Evolutionary conservation across 2,113 vertebrate species (phyloP), one percentile per base, ranked within the genome.

Genomic region (Anthoscopus minutus): DNA sequence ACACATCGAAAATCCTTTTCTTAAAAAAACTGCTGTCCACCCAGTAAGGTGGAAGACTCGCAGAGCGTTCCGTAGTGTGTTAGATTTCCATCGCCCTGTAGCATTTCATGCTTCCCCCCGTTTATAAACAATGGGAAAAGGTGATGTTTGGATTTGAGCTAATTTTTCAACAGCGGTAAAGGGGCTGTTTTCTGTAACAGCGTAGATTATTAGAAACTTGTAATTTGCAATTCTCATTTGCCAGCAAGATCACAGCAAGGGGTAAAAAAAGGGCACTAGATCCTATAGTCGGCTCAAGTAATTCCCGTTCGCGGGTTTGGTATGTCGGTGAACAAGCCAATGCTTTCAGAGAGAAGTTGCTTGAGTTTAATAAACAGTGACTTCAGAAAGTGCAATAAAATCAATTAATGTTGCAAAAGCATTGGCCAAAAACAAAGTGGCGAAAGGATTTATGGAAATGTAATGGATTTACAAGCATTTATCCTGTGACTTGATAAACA

Each of bases 401-500:
- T 95, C 94, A 93, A 94, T 96, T 91, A 91, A 92, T 71, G 91
- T 89, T 96, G 92, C 90, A 88, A 96, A 92, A 84, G 58, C 92
- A 44, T 60, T 92, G 96, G 92, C 67, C 81, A 80, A 86, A 92
- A 90, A 80, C 54, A 72, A 72, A 86, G 87, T 27, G n/a, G 82
- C 1, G 45, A 79, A 86, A 92, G 89, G 62, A 92, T 93, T 95
- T 93, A 89, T 96, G 92, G 89, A 92, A 96, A 93, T 73, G 37
- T 77, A 92, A 88, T 94, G 92, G 79, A 91, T 96, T 97, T 89
- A 94, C 89, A 92, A 81, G 89, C 70, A 22, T 95, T 93, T 97
- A 88, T 92, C 91, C 78, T 73, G 80, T n/a, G 19, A 88, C 83
- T 92, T 95, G 93, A 94, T 94, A 93, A 94, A 96, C 92, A 89